phyloP scores from a whole-genome alignment of 2,888 invertebrate species.

The Crepidodera aurea region DNA sequence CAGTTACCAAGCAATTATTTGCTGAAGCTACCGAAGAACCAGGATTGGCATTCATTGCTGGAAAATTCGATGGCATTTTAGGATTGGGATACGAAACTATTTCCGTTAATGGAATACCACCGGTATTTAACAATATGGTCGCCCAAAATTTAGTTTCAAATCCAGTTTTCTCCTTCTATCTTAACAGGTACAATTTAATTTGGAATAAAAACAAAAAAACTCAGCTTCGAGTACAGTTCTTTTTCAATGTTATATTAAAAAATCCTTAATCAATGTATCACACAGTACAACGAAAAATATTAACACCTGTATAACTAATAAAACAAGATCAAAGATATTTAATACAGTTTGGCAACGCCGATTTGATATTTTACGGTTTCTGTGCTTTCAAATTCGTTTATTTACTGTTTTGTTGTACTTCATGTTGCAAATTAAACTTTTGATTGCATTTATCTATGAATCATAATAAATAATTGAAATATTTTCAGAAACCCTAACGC shows the following conservation, averaged over 20 bases:
- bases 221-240: slow-evolving; percentile 32
- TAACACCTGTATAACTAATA: too few relatives aligned
- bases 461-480: too few relatives aligned
- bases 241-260: too few relatives aligned
- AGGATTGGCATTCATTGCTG: slow-evolving; percentile 90
- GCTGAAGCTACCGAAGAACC: slow-evolving; percentile 94
- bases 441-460: too few relatives aligned
- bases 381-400: too few relatives aligned
- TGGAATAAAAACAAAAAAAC: slow-evolving; percentile 44
- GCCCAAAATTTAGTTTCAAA: slow-evolving; percentile 72
- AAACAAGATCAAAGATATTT: too few relatives aligned
- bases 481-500: slow-evolving; percentile 74
- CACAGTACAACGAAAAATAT: too few relatives aligned
- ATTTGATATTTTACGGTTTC: too few relatives aligned
- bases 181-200: slow-evolving; percentile 81
- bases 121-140: slow-evolving; percentile 89
- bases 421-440: too few relatives aligned
- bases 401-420: too few relatives aligned
- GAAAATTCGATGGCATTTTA: slow-evolving; percentile 95
- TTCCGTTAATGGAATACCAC: slow-evolving; percentile 83
- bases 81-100: slow-evolving; percentile 88
- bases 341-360: too few relatives aligned
- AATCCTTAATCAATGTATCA: too few relatives aligned
- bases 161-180: slow-evolving; percentile 90
- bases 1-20: slow-evolving; percentile 82